phyloP scores from a whole-genome alignment of 2,113 vertebrate genomes.

The Heliornis fulica region DNA sequence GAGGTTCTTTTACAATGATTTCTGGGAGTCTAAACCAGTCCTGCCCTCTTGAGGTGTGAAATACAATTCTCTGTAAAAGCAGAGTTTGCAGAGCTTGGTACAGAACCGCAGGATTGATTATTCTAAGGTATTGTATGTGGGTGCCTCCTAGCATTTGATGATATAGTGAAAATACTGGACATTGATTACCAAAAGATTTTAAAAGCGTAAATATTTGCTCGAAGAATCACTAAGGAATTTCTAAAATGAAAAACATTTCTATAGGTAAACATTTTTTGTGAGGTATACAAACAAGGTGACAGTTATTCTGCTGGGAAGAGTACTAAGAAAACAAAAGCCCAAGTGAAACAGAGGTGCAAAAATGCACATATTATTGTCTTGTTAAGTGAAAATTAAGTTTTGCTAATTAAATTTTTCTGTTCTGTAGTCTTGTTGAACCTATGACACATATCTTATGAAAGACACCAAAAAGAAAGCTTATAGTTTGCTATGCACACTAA shows the following conservation, averaged over 20 bases:
- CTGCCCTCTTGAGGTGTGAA: background rate
- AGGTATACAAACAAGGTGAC: background rate
- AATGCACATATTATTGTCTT: background rate
- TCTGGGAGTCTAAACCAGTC: background rate
- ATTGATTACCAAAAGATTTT: background rate
- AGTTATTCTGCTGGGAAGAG: background rate
- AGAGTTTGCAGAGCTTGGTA: background rate
- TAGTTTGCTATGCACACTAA: background rate
- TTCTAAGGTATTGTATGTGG: background rate
- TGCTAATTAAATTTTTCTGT: background rate
- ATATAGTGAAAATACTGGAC: background rate
- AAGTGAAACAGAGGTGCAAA: background rate
- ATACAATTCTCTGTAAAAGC: background rate
- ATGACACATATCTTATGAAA: background rate
- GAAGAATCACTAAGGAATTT: background rate
- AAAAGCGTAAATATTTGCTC: background rate
- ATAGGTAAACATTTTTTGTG: background rate
- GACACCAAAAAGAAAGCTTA: background rate
- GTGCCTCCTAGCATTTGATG: background rate
- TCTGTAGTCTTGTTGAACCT: background rate
- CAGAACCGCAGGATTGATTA: background rate
- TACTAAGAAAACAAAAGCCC: background rate
- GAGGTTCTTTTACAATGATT: background rate
- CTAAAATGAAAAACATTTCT: background rate
- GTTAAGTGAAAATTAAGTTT: background rate